Percentiles rank a stretch among this genome's conserved stretches.
phyloP scores from a whole-genome alignment of 1,140 invertebrate species.

The Telenomus remus region DNA sequence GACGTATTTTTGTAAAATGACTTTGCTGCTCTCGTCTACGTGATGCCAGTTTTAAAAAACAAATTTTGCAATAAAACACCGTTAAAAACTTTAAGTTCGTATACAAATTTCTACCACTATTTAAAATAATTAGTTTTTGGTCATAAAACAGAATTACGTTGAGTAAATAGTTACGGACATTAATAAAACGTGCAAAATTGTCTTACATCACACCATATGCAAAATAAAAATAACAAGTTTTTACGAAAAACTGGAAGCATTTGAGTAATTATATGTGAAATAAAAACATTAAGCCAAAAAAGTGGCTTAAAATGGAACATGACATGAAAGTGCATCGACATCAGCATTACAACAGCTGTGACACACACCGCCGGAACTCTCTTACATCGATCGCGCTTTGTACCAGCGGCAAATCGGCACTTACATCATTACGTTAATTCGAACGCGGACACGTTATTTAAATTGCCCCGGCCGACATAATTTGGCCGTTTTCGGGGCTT shows the following conservation, averaged over 20 bases:
- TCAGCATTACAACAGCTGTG: slow-evolving; percentile 31
- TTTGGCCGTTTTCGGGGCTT: slow-evolving; percentile 16
- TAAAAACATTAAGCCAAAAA: slow-evolving; percentile 12
- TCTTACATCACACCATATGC: too few species aligned
- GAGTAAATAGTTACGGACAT: too few species aligned
- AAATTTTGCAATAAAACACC: too few species aligned
- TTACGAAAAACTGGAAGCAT: neutral
- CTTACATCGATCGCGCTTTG: slow-evolving; percentile 4
- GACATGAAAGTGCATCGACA: slow-evolving; percentile 10
- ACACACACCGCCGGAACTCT: slow-evolving; percentile 9
- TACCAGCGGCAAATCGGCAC: slow-evolving; percentile 16
- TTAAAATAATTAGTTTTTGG: too few species aligned
- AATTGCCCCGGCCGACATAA: slow-evolving; percentile 26
- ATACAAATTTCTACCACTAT: too few species aligned
- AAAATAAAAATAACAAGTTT: neutral
- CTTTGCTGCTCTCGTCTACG: too few species aligned
- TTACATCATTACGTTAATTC: slow-evolving; percentile 40
- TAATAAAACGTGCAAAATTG: too few species aligned
- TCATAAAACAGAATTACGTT: too few species aligned
- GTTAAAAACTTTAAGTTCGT: too few species aligned
- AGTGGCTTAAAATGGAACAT: slow-evolving; percentile 1
- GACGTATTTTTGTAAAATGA: too few species aligned
- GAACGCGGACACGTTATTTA: slow-evolving; percentile 46
- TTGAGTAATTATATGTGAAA: neutral
- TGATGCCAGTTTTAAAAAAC: too few species aligned